Evolutionary conservation across 2,797 vertebrate species (phyloP).

Genomic region (Pseudopleuronectes americanus): DNA sequence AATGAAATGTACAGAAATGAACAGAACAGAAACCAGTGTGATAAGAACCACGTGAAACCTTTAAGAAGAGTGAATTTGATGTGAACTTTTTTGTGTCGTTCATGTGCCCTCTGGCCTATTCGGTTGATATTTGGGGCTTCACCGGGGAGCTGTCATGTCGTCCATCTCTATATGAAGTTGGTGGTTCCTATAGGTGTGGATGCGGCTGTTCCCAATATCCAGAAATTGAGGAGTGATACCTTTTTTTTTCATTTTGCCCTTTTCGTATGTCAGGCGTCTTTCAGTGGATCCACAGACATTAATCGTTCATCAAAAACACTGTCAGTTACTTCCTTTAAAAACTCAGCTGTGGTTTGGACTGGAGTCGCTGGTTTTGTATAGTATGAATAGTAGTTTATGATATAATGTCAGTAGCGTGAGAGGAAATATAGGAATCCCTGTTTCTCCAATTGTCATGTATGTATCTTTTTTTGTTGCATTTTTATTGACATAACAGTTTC

Average conservation of each 20-base stretch:
- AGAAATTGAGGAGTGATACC: not conserved
- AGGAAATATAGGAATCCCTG: not conserved
- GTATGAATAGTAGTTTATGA: conserved; percentile 10
- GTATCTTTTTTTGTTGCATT: not conserved
- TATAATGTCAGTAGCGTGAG: conserved; percentile 8
- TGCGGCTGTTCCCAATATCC: not conserved
- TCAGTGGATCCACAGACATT: not conserved
- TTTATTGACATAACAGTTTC: too few species aligned
- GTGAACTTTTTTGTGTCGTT: too few species aligned
- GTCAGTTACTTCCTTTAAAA: not conserved
- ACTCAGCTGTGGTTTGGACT: not conserved
- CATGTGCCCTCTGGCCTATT: too few species aligned
- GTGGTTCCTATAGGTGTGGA: not conserved
- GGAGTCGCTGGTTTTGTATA: not conserved
- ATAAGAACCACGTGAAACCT: too few species aligned
- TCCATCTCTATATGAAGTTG: too few species aligned
- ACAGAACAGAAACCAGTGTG: too few species aligned
- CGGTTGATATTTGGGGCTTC: too few species aligned
- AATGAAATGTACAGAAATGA: too few species aligned
- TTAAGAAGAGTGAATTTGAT: too few species aligned
- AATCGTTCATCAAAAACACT: not conserved
- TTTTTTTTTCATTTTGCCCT: not conserved
- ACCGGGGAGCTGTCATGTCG: too few species aligned
- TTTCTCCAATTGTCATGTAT: not conserved
- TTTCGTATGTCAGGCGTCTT: not conserved